These are phyloP conservation scores for Leuctra nigra DNA, from an alignment of 2,888 invertebrate genomes.

Conservation along the genomic window DNA sequence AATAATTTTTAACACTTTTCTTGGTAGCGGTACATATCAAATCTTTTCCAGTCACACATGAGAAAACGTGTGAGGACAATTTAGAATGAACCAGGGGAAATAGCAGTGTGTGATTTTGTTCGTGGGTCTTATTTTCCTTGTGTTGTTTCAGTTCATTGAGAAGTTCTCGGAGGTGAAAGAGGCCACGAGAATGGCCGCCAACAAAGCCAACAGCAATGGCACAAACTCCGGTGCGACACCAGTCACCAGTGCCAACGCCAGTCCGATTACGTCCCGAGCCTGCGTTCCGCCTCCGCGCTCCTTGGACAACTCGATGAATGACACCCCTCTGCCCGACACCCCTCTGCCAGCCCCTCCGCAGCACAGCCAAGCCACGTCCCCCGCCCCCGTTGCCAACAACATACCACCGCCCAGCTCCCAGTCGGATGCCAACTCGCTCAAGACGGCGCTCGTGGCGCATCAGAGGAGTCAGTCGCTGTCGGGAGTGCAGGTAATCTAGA, in stretches of 20 bases:
- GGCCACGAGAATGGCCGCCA: constrained; percentile 70
- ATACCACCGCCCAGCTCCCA: constrained; percentile 30
- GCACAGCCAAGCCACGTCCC: constrained; percentile 34
- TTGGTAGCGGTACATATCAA: too few relatives aligned
- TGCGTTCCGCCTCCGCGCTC: constrained; percentile 33
- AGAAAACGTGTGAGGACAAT: too few relatives aligned
- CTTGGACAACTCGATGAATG: constrained; percentile 37
- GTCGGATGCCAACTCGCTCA: constrained; percentile 37
- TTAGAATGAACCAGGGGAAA: too few relatives aligned
- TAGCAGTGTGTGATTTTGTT: too few relatives aligned
- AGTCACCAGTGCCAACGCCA: constrained; percentile 81
- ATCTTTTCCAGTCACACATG: too few relatives aligned
- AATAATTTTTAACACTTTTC: too few relatives aligned
- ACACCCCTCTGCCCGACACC: constrained; percentile 34
- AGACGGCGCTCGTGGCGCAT: constrained; percentile 41
- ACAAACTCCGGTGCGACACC: constrained; percentile 67
- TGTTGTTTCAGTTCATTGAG: constrained; percentile 74
- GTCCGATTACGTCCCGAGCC: constrained; percentile 66
- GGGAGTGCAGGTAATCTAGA: constrained; percentile 35
- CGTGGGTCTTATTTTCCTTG: too few relatives aligned
- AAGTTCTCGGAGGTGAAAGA: constrained; percentile 98
- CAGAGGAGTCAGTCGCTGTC: constrained; percentile 42
- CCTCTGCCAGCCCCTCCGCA: constrained; percentile 33
- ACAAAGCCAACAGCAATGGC: constrained; percentile 55
- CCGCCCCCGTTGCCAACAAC: constrained; percentile 30